Evolutionary conservation across 2,113 vertebrate species (phyloP), one percentile per base, ranked within the genome.

Genomic region (Oreocharis arfaki): DNA sequence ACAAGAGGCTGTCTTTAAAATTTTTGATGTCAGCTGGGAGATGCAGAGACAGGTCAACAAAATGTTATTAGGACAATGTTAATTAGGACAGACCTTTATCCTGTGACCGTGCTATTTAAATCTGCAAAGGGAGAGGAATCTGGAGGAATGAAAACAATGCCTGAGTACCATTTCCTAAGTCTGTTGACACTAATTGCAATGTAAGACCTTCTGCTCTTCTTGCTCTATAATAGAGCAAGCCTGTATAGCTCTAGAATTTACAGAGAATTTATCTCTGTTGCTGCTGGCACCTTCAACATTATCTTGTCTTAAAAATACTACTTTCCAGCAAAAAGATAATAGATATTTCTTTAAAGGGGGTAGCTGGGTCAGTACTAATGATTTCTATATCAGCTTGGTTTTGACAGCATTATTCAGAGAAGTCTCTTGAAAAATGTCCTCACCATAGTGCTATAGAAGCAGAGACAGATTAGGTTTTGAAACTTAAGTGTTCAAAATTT

Each of bases 11-110:
- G 80, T 39, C 86, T 73, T 47, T 10, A 32, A 46, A 24, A 23
- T n/a, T 85, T 57, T 46, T 75, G 2, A 47, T 10, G 23, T 90
- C 78, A 85, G 50, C 50, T 44, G 76, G 39, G 88, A 89, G 87
- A 79, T 28, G 53, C 61, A 85, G 74, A 83, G 71, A 60, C 1
- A 5, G 73, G 79, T 67, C 9, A 3, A 56, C 42, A 74, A 55
- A 71, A 74, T 86, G 69, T 76, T 84, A 75, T 27, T 85, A 59
- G 55, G 76, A 57, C 91, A 63, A 27, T 55, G 67, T 85, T 91
- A 83, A 90, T 44, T 79, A 59, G 35, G 52, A 44, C 28, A 67
- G 87, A 59, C 44, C 63, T 92, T 56, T 67, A 86, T 77, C 69
- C 83, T 89, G 13, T 70, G 33, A 89, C 35, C 1, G 0, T 22